These are phyloP conservation scores for Gryon sp. DNA, from an alignment of 1,140 invertebrate genomes.

Conservation along the genomic window DNA sequence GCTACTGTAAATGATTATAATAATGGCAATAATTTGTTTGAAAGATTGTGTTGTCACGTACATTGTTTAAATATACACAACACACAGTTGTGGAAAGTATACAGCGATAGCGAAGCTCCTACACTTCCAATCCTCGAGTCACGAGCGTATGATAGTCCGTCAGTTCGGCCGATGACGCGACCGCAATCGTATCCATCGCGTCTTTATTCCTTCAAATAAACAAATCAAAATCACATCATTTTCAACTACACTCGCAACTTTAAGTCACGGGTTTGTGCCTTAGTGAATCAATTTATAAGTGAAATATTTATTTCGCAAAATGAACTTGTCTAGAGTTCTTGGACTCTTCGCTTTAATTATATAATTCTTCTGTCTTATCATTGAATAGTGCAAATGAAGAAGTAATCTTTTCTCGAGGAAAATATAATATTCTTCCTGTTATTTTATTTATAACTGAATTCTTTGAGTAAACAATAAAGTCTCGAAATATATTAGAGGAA, in stretches of 20 bases:
- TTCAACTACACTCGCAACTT: conserved; percentile 1
- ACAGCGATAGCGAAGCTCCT: conserved; percentile 41
- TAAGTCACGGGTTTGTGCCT: too few species aligned
- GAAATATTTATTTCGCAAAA: too few species aligned
- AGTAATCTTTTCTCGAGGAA: too few species aligned
- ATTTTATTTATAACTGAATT: too few species aligned
- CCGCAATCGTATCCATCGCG: conserved; percentile 26
- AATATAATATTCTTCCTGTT: too few species aligned
- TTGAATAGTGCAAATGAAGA: too few species aligned
- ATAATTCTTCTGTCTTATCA: too few species aligned
- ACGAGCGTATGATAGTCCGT: conserved; percentile 39
- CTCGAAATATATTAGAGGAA: too few species aligned
- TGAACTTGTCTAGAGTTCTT: too few species aligned
- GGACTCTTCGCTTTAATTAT: too few species aligned
- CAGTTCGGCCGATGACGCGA: conserved; percentile 41
- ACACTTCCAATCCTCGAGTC: conserved; percentile 49
- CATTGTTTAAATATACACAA: conserved; percentile 22
- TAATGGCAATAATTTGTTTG: conserved; percentile 31
- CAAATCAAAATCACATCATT: conserved; percentile 16
- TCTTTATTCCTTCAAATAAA: too few species aligned
- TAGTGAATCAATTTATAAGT: not conserved
- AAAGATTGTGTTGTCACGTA: conserved; percentile 11
- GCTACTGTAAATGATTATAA: conserved; percentile 8
- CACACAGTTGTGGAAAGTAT: conserved; percentile 43
- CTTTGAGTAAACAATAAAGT: too few species aligned